Base-by-base conservation (phyloP, 2,888 invertebrate species). In the Celastrina argiolus region DNA sequence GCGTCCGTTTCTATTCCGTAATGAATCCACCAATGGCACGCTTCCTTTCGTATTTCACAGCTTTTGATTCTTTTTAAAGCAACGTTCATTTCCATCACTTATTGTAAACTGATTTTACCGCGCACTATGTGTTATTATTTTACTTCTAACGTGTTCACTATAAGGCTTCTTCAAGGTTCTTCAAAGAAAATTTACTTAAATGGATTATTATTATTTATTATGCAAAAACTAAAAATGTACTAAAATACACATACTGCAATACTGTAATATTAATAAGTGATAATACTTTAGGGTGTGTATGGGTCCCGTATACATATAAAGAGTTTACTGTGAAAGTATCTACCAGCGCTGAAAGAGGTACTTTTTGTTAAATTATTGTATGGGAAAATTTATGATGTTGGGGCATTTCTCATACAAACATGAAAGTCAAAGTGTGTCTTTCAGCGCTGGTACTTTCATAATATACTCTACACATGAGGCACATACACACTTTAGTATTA, bases 71-170 rank as follows among this genome's bases (percentile, higher is more conserved):
- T 8, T 51, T 51, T 51, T 26, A 51, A 51, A 26, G 45, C 45
- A 45, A 51, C 51, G 26, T 51, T 51, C 14, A 14, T 51, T 22
- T 51, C 51, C 26, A 51, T 51, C 22, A 51, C 51, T 51, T 45
- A 45, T 3, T 51, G 51, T 51, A 51, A 51, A 26, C 51, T 51
- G 51, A 51, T 51, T 22, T 51, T 45, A 18, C 0, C 51, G 51
- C 5, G 12, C 22, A 22, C 22, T 12, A 26, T 51, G 51, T 51
- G 39, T 63, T 39, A 12, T 31, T 1, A 58, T 31, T 58, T 58
- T 31, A 45, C 18, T 51, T 26, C 51, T 51, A 22, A 51, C 51
- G 51, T 51, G 51, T 51, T 45, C 18, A 10, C 26, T 51, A 51
- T 14, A 51, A 26, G 51, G 51, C 22, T 51, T 51, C 51, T 51